A percentile compares a stretch with the other conserved stretches of the same genome.
Evolutionary conservation across 2,113 vertebrate genomes (phyloP).

Genomic region (Halcyon malimbica): DNA sequence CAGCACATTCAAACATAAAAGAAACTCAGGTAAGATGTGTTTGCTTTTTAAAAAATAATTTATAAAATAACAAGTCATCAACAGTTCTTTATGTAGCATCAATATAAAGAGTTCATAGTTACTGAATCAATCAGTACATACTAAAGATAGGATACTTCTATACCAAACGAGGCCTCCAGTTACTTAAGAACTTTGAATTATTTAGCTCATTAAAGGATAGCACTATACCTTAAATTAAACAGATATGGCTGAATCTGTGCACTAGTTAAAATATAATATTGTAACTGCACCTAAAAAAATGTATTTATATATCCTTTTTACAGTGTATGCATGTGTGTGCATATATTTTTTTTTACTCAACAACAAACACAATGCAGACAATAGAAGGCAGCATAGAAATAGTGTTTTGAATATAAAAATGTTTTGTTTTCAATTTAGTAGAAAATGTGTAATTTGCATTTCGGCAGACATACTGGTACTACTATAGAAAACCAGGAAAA

Average conservation of each 20-base stretch:
- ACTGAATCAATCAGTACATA: conserved; percentile 71
- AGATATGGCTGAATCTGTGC: conserved; percentile 73
- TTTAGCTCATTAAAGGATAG: conserved; percentile 66
- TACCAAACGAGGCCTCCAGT: conserved; percentile 69
- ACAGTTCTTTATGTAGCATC: conserved; percentile 55
- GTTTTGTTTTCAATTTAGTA: conserved; percentile 67
- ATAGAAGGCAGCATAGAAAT: conserved; percentile 80
- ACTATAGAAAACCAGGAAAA: conserved; percentile 54
- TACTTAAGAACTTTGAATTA: conserved; percentile 64
- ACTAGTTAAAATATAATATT: conserved; percentile 76
- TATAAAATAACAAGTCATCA: conserved; percentile 62
- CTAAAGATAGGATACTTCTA: conserved; percentile 62
- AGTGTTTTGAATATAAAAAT: conserved; percentile 71
- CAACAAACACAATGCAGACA: conserved; percentile 75
- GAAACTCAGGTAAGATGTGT: conserved; percentile 43
- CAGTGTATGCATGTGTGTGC: conserved; percentile 61
- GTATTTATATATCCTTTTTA: conserved; percentile 70
- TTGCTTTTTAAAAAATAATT: conserved; percentile 64
- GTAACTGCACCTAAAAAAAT: conserved; percentile 74
- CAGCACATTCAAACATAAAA: conserved; percentile 56
- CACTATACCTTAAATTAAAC: conserved; percentile 70
- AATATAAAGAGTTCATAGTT: conserved; percentile 61
- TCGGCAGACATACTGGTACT: conserved; percentile 65
- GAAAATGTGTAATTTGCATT: conserved; percentile 73
- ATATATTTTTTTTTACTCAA: conserved; percentile 35